Conservation (phyloP, 1,140 invertebrate genomes). For the Lucilia cuprina region DNA sequence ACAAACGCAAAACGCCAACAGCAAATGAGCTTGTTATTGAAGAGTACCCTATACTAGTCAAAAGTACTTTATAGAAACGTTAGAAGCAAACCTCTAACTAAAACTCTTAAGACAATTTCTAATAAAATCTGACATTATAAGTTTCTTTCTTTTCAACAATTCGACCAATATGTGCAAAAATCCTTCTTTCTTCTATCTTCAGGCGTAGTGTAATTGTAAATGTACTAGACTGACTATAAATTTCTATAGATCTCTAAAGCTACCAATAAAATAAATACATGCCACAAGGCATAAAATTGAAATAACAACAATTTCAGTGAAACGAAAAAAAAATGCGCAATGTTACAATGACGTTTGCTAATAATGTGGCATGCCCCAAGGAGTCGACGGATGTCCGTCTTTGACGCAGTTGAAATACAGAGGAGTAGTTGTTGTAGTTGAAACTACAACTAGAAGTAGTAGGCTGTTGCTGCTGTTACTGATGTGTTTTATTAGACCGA, state of each 20-base stretch:
- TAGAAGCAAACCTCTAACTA: too few relatives aligned
- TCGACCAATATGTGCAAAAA: too few relatives aligned
- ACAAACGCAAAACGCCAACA: neutral
- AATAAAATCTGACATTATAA: too few relatives aligned
- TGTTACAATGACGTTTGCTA: constrained; percentile 16
- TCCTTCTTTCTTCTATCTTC: too few relatives aligned
- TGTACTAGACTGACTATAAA: too few relatives aligned
- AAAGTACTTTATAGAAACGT: too few relatives aligned
- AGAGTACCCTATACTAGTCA: too few relatives aligned
- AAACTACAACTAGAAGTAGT: neutral
- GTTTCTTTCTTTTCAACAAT: too few relatives aligned
- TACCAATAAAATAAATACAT: neutral
- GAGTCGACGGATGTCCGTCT: neutral
- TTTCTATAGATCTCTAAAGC: neutral
- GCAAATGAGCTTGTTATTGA: neutral
- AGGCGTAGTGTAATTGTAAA: too few relatives aligned
- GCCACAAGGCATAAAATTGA: neutral
- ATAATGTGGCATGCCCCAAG: constrained; percentile 13
- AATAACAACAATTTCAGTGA: neutral
- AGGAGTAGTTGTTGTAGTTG: too few relatives aligned
- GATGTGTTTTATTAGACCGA: neutral
- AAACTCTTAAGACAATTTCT: too few relatives aligned
- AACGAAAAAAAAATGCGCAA: neutral
- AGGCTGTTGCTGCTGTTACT: neutral
- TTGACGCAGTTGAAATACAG: neutral